Conservation (phyloP, 2,888 invertebrate species). For the Aleiodes testaceus region DNA sequence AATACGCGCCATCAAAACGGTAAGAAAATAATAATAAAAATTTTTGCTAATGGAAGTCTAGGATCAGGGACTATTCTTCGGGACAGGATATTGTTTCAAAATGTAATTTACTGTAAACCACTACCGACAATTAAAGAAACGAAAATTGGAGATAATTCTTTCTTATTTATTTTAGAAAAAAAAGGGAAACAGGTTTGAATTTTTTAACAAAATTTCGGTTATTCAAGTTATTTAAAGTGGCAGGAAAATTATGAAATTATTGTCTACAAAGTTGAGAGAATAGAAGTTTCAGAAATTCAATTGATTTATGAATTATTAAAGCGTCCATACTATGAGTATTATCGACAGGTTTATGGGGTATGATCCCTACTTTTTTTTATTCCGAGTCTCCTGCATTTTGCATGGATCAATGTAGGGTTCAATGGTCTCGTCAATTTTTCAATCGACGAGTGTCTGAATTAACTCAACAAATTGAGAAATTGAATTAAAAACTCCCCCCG, state of each 20-base stretch:
- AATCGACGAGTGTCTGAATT: neutral
- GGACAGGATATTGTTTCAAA: slow-evolving; percentile 59
- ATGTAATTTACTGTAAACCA: slow-evolving; percentile 49
- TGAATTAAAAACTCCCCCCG: neutral
- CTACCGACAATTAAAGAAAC: slow-evolving; percentile 54
- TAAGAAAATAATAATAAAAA: neutral
- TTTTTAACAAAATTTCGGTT: neutral
- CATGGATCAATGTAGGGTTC: neutral
- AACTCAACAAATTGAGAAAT: neutral
- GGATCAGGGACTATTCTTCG: slow-evolving; percentile 1
- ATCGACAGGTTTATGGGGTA: neutral
- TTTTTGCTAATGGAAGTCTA: neutral
- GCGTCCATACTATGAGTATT: neutral
- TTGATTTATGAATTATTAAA: neutral
- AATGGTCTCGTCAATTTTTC: slow-evolving; percentile 3
- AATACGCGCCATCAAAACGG: slow-evolving; percentile 28
- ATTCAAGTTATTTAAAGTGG: slow-evolving; percentile 1
- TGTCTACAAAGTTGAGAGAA: slow-evolving; percentile 2
- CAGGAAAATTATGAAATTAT: slow-evolving; percentile 2
- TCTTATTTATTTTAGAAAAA: neutral
- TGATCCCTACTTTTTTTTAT: neutral
- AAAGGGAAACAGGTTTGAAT: slow-evolving; percentile 11
- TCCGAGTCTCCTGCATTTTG: slow-evolving; percentile 1
- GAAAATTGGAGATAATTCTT: slow-evolving; percentile 34
- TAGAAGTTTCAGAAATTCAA: slow-evolving; percentile 1